These are phyloP conservation scores for Drosophila nigritarsus DNA, from an alignment of 2,888 invertebrate genomes.

Conservation along the genomic window DNA sequence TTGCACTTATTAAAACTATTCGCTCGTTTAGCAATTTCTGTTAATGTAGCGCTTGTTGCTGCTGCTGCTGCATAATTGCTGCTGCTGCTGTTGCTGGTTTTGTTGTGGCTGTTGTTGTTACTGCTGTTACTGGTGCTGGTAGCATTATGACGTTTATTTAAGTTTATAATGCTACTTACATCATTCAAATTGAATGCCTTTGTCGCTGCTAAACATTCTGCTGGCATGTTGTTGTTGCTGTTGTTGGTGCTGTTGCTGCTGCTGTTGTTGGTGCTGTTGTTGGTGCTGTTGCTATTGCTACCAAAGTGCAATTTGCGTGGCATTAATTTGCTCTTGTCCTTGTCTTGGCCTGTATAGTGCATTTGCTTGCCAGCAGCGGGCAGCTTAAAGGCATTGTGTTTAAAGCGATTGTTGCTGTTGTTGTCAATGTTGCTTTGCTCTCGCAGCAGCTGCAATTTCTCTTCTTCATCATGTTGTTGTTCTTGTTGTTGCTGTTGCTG, in stretches of 20 bases:
- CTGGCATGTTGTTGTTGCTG: slow-evolving; percentile 36
- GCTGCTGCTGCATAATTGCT: slow-evolving; percentile 25
- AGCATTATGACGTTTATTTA: slow-evolving; percentile 68
- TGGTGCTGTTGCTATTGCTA: slow-evolving; percentile 33
- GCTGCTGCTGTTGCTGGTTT: slow-evolving; percentile 27
- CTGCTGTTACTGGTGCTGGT: slow-evolving; percentile 56
- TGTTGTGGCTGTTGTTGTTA: slow-evolving; percentile 31
- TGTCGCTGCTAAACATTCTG: slow-evolving; percentile 26
- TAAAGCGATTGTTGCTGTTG: slow-evolving; percentile 52
- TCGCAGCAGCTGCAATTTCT: slow-evolving; percentile 16
- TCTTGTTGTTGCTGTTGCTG: slow-evolving; percentile 20
- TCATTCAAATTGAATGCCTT: slow-evolving; percentile 76
- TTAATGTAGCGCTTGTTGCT: slow-evolving; percentile 39
- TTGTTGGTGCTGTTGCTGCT: slow-evolving; percentile 22
- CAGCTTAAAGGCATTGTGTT: slow-evolving; percentile 56
- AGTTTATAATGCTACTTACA: slow-evolving; percentile 70
- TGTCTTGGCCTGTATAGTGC: slow-evolving; percentile 27
- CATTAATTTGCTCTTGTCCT: slow-evolving; percentile 38
- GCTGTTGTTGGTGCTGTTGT: slow-evolving; percentile 35
- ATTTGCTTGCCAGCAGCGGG: slow-evolving; percentile 49
- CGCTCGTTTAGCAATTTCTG: slow-evolving; percentile 47
- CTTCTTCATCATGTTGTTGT: slow-evolving; percentile 5
- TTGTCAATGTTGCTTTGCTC: slow-evolving; percentile 31
- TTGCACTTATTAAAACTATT: slow-evolving; percentile 50
- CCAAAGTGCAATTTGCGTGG: slow-evolving; percentile 43